These are phyloP conservation scores for Yponomeuta evonymella DNA, from an alignment of 2,888 invertebrate species.

Conservation along the genomic window DNA sequence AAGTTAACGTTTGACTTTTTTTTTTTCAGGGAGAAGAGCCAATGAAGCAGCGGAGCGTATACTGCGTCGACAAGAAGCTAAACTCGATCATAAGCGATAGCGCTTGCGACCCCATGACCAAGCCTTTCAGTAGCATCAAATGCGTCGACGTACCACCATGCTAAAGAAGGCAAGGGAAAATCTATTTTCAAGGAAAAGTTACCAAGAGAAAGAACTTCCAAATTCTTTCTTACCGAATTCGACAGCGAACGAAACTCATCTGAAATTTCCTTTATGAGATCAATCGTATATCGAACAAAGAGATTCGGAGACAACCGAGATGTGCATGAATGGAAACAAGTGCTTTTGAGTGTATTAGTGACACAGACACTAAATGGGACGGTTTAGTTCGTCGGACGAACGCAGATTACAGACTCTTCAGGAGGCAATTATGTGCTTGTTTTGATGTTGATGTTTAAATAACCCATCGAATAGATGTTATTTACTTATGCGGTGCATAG, in stretches of 20 bases:
- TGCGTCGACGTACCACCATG: conserved; percentile 76
- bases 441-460: conserved; percentile 41
- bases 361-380: conserved; percentile 8
- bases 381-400: conserved; percentile 21
- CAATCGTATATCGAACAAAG: neutral
- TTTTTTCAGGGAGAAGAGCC: conserved; percentile 68
- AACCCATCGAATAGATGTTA: conserved; percentile 68
- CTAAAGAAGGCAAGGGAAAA: conserved; percentile 29
- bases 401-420: conserved; percentile 28
- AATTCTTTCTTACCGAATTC: conserved; percentile 8
- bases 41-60: conserved; percentile 79
- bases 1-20: conserved; percentile 11
- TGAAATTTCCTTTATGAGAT: neutral
- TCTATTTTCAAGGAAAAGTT: conserved; percentile 13
- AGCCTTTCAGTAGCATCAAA: conserved; percentile 81
- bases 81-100: conserved; percentile 83
- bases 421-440: conserved; percentile 46
- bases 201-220: conserved; percentile 10
- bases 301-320: neutral
- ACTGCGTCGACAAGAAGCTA: conserved; percentile 86
- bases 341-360: conserved; percentile 6
- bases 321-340: conserved; percentile 3
- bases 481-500: conserved; percentile 40
- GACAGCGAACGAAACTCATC: neutral
- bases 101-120: conserved; percentile 79